phyloP scores from a whole-genome alignment of 1,140 invertebrate genomes.

The Yoshiicerus persimilis region DNA sequence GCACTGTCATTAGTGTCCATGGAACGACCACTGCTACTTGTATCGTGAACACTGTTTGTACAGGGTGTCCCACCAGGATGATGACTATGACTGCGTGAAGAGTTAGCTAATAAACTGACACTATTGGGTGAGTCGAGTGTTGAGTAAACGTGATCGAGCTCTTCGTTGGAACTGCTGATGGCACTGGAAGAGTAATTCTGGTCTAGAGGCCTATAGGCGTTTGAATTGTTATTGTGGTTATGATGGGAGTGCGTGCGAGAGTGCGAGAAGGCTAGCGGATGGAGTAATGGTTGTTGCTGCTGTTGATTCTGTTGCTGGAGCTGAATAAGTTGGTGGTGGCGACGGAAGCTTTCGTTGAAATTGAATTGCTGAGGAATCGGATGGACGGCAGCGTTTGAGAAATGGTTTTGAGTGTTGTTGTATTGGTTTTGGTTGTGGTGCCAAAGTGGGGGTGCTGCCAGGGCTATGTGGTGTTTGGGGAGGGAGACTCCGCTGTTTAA shows the following conservation, averaged over 20 bases:
- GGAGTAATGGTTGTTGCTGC: constrained; percentile 2
- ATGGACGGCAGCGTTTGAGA: constrained; percentile 6
- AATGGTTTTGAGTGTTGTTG: constrained; percentile 4
- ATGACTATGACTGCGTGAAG: background rate
- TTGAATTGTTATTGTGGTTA: background rate
- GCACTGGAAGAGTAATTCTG: constrained; percentile 42
- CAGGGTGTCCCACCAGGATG: background rate
- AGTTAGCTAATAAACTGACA: constrained; percentile 13
- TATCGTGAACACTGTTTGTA: background rate
- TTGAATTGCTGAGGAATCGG: background rate
- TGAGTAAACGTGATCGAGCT: constrained; percentile 47
- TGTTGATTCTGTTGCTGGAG: constrained; percentile 7
- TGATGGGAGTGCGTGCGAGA: background rate
- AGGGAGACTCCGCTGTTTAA: background rate
- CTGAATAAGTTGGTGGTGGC: constrained; percentile 19
- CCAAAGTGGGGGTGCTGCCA: background rate
- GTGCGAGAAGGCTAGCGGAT: background rate
- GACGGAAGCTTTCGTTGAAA: constrained; percentile 39
- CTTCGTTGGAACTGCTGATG: constrained; percentile 35
- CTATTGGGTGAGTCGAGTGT: constrained; percentile 43
- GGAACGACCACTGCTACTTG: background rate
- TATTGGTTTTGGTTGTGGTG: constrained; percentile 24
- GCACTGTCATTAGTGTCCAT: background rate
- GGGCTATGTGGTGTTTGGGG: constrained; percentile 32
- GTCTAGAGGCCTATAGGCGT: background rate